Evolutionary conservation across 2,888 invertebrate genomes (phyloP), one percentile per base, ranked within the genome.

Genomic region (Calameuta idolon): DNA sequence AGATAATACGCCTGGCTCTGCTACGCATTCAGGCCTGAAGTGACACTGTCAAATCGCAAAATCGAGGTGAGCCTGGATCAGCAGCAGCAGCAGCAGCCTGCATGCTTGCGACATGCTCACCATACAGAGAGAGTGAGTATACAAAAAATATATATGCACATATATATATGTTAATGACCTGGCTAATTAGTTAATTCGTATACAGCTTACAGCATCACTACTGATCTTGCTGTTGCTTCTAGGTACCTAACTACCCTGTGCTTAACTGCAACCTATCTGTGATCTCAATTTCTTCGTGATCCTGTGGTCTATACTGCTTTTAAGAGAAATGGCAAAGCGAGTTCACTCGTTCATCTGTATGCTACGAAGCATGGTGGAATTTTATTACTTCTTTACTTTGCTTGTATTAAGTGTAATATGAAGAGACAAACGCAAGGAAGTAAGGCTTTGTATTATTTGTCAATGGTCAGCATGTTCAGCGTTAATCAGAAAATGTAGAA

Each of bases 1-100:
- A 88, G 87, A 88, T 88, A 88, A 88, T 88, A 87, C 87, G 88
- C 81, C 83, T 85, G 85, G 34, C 81, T 78, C 81, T 34, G 81
- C 80, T 81, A 81, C 82, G 81, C 83, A 86, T 87, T 87, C 84
- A 86, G 84, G 81, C 80, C 80, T 82, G 81, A 83, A 86, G 78
- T 80, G 82, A 76, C 79, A 81, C 80, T 80, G 84, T 83, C 83
- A 83, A 86, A 87, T 83, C 83, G 84, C 79, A 85, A 81, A 79
- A 77, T 71, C 83, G 81, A 75, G 78, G 81, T 81, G 83, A 84
- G 86, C 55, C 55, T 55, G 55, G 55, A 55, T 15, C 55, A 55
- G 23, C 55, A 55, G 55, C 55, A 23, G 40, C 40, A 40, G 55
- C 55, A 55, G 55, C 55, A 55, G 55, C 55, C 55, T 55, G 55